A percentile compares a stretch with the other conserved stretches of the same genome.
Conservation (phyloP, 2,113 vertebrate species). For the Pipra filicauda region DNA sequence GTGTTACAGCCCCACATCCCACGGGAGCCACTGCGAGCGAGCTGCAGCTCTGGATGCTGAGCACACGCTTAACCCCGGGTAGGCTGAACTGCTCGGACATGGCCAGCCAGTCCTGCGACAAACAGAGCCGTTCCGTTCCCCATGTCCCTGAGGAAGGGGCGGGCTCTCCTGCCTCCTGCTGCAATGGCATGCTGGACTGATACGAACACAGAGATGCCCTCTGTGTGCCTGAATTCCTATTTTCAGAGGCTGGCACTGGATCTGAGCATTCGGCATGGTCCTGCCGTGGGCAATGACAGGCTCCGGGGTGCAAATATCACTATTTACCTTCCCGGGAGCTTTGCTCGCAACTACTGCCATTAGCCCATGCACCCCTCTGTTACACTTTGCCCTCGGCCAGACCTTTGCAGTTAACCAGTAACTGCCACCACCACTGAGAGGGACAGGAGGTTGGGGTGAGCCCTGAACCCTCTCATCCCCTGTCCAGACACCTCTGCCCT, state of each 20-base stretch:
- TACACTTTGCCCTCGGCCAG: conserved; percentile 12
- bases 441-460: not conserved
- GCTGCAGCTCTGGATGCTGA: not conserved
- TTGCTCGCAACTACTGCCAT: not conserved
- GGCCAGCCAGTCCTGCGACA: accelerated
- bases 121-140: not conserved
- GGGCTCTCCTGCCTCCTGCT: not conserved
- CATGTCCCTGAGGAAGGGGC: not conserved
- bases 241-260: not conserved
- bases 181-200: accelerated
- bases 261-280: not conserved
- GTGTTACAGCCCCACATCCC: accelerated
- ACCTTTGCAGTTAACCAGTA: conserved; percentile 39
- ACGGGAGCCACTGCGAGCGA: accelerated
- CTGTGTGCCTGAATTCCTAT: not conserved
- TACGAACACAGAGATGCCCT: not conserved
- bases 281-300: not conserved
- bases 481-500: not conserved
- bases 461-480: not conserved
- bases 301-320: not conserved
- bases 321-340: not conserved
- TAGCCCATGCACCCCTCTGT: accelerated
- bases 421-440: not conserved
- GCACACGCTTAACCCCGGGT: not conserved
- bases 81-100: accelerated